phyloP scores from a whole-genome alignment of 1,140 invertebrate genomes.

The Onthophagus taurus region DNA sequence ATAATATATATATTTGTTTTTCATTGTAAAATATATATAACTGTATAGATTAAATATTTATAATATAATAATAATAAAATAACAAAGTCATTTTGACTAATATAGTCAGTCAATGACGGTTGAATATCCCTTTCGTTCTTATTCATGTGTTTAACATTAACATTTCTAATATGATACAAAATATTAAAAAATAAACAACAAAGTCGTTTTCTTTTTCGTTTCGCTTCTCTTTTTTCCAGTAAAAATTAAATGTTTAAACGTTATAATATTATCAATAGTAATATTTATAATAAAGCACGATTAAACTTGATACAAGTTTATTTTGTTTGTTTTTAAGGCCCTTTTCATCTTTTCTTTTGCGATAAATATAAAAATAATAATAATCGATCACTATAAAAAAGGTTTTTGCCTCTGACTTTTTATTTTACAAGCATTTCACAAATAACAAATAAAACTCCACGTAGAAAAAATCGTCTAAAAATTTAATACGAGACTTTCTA shows the following conservation, averaged over 20 bases:
- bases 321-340: too few relatives aligned
- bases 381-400: background rate
- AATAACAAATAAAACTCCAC: conserved; percentile 8
- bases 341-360: too few relatives aligned
- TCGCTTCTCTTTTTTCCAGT: background rate
- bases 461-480: conserved; percentile 14
- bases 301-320: too few relatives aligned
- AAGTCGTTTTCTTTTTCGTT: background rate
- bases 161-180: background rate
- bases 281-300: background rate
- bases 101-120: conserved; percentile 23
- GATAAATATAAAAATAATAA: too few relatives aligned
- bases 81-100: conserved; percentile 30
- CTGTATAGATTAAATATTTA: conserved; percentile 23
- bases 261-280: conserved; percentile 11
- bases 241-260: conserved; percentile 3
- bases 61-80: conserved; percentile 24
- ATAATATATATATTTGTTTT: too few relatives aligned
- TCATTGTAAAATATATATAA: too few relatives aligned
- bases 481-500: too few relatives aligned
- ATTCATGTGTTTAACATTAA: background rate
- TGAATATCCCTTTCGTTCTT: background rate
- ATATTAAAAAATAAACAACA: background rate
- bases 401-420: conserved; percentile 8
- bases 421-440: too few relatives aligned